These are phyloP conservation scores for Leucopsar rothschildi DNA, from an alignment of 2,113 vertebrate genomes.

Conservation along the genomic window DNA sequence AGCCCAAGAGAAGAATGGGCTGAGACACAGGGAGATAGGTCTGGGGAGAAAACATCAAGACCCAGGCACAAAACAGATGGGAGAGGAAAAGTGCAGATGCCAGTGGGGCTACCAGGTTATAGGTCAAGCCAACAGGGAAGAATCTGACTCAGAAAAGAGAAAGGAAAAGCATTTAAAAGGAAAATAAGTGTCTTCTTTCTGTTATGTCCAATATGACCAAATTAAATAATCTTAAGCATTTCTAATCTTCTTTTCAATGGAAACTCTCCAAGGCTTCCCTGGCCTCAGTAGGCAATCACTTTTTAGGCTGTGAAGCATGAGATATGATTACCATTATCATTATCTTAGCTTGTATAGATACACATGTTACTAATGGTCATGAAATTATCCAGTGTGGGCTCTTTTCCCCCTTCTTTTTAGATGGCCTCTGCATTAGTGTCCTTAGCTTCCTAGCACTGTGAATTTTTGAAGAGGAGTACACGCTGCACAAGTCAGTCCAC, in stretches of 20 bases:
- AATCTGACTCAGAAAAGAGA: background rate
- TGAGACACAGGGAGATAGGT: background rate
- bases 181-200: background rate
- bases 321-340: constrained; percentile 48
- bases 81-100: background rate
- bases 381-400: constrained; percentile 10
- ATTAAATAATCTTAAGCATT: constrained; percentile 36
- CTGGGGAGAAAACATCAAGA: background rate
- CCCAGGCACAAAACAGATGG: background rate
- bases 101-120: background rate
- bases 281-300: constrained; percentile 48
- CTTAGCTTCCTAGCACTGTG: background rate
- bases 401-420: background rate
- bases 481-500: background rate
- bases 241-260: constrained; percentile 27
- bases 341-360: constrained; percentile 45
- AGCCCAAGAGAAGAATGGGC: background rate
- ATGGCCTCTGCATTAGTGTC: background rate
- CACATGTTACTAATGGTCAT: constrained; percentile 48
- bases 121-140: background rate
- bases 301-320: constrained; percentile 53
- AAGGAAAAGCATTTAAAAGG: background rate
- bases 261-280: constrained; percentile 37
- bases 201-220: background rate
- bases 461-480: background rate